A percentile compares a stretch with the other conserved stretches of the same genome.
These are phyloP conservation scores for Dryomyza anilis DNA, from an alignment of 2,888 invertebrate species.

Conservation along the genomic window DNA sequence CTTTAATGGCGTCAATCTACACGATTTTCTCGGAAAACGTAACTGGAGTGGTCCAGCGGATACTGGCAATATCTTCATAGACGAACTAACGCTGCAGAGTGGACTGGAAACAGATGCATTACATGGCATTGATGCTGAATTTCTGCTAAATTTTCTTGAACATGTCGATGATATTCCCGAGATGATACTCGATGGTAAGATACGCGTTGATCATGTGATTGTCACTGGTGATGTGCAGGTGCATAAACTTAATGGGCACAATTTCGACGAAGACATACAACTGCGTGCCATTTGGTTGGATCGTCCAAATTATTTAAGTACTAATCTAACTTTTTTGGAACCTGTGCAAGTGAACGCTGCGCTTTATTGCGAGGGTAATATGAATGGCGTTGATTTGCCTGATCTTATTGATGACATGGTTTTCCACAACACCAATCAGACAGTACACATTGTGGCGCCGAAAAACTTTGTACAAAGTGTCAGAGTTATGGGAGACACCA, in stretches of 20 bases:
- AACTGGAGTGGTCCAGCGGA: slow-evolving; percentile 35
- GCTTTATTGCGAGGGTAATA: slow-evolving; percentile 48
- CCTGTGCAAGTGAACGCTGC: slow-evolving; percentile 42
- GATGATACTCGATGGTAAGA: slow-evolving; percentile 57
- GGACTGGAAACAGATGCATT: slow-evolving; percentile 49
- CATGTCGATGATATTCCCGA: slow-evolving; percentile 50
- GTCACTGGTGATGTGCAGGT: slow-evolving; percentile 50
- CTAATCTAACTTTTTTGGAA: slow-evolving; percentile 48
- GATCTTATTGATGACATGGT: slow-evolving; percentile 59
- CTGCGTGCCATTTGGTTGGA: slow-evolving; percentile 59
- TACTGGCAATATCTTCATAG: slow-evolving; percentile 45
- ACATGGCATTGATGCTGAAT: slow-evolving; percentile 55
- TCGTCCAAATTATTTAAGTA: slow-evolving; percentile 54
- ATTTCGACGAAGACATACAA: slow-evolving; percentile 51
- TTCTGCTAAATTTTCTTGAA: slow-evolving; percentile 47
- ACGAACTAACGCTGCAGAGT: slow-evolving; percentile 52
- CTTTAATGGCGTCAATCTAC: slow-evolving; percentile 54
- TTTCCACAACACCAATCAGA: slow-evolving; percentile 37
- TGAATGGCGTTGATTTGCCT: slow-evolving; percentile 56
- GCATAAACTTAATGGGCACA: slow-evolving; percentile 43
- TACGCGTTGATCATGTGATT: slow-evolving; percentile 60
- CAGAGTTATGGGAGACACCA: slow-evolving; percentile 48
- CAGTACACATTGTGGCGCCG: slow-evolving; percentile 42
- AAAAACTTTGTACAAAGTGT: slow-evolving; percentile 48
- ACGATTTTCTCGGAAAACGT: slow-evolving; percentile 49